Conservation (phyloP, 2,797 vertebrate genomes). For the Phataginus tricuspis region DNA sequence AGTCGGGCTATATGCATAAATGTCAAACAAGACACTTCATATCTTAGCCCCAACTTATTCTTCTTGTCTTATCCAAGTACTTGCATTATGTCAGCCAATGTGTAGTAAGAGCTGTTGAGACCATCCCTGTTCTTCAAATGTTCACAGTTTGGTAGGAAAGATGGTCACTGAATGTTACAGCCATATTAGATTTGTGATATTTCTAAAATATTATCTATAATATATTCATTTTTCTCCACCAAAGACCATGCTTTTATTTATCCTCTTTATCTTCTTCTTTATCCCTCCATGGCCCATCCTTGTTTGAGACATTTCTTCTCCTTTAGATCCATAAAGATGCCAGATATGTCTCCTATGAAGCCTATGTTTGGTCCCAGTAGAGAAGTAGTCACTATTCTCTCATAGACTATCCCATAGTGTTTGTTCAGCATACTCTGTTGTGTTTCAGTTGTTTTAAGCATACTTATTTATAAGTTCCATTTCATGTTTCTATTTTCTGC, state of each 20-base stretch:
- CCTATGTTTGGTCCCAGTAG: neutral
- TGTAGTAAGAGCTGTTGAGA: rapidly evolving
- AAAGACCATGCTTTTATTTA: neutral
- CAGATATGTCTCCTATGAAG: neutral
- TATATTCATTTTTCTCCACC: neutral
- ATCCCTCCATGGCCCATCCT: neutral
- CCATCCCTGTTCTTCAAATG: neutral
- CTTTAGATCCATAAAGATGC: neutral
- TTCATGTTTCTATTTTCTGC: neutral
- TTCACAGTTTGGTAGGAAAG: neutral
- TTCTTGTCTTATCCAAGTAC: neutral
- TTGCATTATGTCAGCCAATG: neutral
- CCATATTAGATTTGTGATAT: neutral
- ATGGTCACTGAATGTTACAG: neutral
- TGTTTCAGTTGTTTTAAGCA: neutral
- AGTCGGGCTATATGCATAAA: neutral
- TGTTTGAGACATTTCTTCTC: neutral
- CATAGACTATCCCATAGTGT: neutral
- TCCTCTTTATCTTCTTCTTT: neutral
- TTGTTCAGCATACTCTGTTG: neutral
- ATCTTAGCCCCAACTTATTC: neutral
- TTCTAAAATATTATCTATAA: neutral
- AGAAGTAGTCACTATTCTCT: neutral
- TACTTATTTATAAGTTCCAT: neutral
- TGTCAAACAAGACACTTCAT: neutral